Percentiles rank a stretch among this genome's conserved stretches.
Evolutionary conservation across 1,140 invertebrate species (phyloP).

Genomic region (Diorhabda carinulata): DNA sequence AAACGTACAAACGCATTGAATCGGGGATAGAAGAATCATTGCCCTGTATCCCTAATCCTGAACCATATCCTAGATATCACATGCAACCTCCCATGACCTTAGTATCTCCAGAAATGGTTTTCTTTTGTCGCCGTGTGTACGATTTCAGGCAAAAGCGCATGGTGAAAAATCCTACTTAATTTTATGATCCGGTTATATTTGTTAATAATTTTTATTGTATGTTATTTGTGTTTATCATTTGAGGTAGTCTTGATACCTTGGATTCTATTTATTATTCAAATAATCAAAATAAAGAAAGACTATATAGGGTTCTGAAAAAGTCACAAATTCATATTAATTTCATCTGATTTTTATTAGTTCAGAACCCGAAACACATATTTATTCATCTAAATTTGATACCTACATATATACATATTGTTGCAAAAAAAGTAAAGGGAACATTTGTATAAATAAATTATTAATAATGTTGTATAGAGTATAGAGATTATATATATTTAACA

Average conservation of each 20-base stretch:
- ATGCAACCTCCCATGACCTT: slow-evolving; percentile 68
- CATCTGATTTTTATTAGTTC: background rate
- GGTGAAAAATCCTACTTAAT: slow-evolving; percentile 64
- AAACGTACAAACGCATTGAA: slow-evolving; percentile 58
- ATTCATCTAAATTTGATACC: slow-evolving; percentile 34
- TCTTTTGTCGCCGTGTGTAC: slow-evolving; percentile 91
- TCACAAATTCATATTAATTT: background rate
- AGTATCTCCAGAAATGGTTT: slow-evolving; percentile 79
- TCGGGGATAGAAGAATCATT: slow-evolving; percentile 56
- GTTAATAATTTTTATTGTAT: slow-evolving; percentile 15
- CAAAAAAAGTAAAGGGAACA: slow-evolving; percentile 42
- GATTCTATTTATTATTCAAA: slow-evolving; percentile 3
- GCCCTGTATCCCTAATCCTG: slow-evolving; percentile 57
- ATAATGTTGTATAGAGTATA: slow-evolving; percentile 46
- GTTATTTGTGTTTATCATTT: slow-evolving; percentile 7
- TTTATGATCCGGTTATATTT: slow-evolving; percentile 31
- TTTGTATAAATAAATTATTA: slow-evolving; percentile 44
- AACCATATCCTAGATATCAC: slow-evolving; percentile 52
- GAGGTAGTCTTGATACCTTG: background rate
- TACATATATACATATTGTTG: slow-evolving; percentile 43
- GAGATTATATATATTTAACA: slow-evolving; percentile 44
- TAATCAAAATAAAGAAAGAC: slow-evolving; percentile 1
- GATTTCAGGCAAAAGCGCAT: slow-evolving; percentile 85
- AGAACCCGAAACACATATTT: slow-evolving; percentile 23
- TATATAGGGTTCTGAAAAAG: background rate